A percentile compares a stretch with the other conserved stretches of the same genome.
These are phyloP conservation scores for Andrena haemorrhoa DNA, from an alignment of 2,888 invertebrate species.

Conservation along the genomic window DNA sequence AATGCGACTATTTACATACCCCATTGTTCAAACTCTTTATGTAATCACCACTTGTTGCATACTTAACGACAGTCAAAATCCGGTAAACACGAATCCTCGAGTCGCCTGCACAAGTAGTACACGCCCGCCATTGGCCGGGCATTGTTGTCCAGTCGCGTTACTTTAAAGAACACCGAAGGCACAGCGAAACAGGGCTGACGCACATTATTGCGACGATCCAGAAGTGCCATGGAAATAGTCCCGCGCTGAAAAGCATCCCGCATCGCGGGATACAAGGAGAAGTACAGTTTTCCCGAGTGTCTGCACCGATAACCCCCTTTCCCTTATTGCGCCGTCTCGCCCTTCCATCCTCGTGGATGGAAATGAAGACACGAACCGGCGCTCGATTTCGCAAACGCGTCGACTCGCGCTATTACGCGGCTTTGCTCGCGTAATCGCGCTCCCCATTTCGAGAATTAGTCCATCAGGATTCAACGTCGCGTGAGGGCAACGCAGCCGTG, in stretches of 20 bases:
- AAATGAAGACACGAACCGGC: conserved; percentile 53
- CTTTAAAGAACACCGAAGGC: background rate
- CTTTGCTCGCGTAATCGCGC: conserved; percentile 63
- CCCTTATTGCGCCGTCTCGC: conserved; percentile 20
- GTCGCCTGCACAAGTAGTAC: background rate
- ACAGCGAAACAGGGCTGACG: background rate
- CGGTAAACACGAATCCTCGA: too few species aligned
- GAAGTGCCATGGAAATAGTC: background rate
- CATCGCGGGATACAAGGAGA: background rate
- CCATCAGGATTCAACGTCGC: conserved; percentile 69
- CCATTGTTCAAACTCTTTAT: background rate
- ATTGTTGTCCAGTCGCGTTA: background rate
- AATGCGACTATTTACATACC: background rate
- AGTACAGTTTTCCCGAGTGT: background rate
- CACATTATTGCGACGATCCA: background rate
- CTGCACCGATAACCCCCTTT: conserved; percentile 24
- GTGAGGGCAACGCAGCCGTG: conserved; percentile 60
- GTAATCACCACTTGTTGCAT: background rate
- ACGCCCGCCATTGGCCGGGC: background rate
- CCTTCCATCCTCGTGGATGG: conserved; percentile 24
- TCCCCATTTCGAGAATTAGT: conserved; percentile 65
- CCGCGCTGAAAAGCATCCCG: background rate
- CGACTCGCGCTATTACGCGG: conserved; percentile 55
- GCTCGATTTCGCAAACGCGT: conserved; percentile 66
- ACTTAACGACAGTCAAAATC: background rate